phyloP scores from a whole-genome alignment of 2,888 invertebrate genomes.

The Ecliptopera silaceata region DNA sequence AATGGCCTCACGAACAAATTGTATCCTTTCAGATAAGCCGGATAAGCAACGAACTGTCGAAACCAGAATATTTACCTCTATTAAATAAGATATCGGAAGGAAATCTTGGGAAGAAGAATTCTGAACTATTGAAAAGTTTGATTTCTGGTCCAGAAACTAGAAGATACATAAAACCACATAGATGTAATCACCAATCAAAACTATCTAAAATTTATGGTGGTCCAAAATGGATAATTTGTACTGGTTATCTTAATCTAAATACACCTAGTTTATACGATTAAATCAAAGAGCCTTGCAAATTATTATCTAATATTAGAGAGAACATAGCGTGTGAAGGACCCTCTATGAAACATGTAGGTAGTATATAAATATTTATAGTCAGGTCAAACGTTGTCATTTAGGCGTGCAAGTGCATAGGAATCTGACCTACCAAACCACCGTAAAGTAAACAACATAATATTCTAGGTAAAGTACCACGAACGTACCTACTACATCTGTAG shows the following conservation, averaged over 20 bases:
- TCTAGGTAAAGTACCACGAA: too few relatives aligned
- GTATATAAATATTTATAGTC: too few relatives aligned
- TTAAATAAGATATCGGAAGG: slow-evolving; percentile 68
- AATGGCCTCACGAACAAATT: too few relatives aligned
- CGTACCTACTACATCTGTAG: too few relatives aligned
- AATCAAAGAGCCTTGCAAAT: slow-evolving; percentile 5
- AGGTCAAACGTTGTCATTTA: too few relatives aligned
- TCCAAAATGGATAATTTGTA: slow-evolving; percentile 74
- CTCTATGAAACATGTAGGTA: too few relatives aligned
- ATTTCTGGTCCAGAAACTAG: slow-evolving; percentile 64
- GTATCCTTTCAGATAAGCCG: slow-evolving; percentile 65
- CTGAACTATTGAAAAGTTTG: slow-evolving; percentile 59
- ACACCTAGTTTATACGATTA: slow-evolving; percentile 72
- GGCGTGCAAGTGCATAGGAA: too few relatives aligned
- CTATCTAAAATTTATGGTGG: slow-evolving; percentile 64
- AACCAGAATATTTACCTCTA: slow-evolving; percentile 66
- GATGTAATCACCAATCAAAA: slow-evolving; percentile 73
- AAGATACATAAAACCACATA: slow-evolving; percentile 74
- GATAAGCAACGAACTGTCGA: slow-evolving; percentile 67
- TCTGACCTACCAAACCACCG: too few relatives aligned
- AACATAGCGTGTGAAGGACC: neutral
- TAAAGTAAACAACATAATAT: too few relatives aligned
- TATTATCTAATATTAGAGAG: too few relatives aligned
- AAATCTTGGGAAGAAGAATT: slow-evolving; percentile 50
- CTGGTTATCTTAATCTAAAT: slow-evolving; percentile 73